Conservation (phyloP, 2,888 invertebrate genomes). For the Oligia fasciuncula region DNA sequence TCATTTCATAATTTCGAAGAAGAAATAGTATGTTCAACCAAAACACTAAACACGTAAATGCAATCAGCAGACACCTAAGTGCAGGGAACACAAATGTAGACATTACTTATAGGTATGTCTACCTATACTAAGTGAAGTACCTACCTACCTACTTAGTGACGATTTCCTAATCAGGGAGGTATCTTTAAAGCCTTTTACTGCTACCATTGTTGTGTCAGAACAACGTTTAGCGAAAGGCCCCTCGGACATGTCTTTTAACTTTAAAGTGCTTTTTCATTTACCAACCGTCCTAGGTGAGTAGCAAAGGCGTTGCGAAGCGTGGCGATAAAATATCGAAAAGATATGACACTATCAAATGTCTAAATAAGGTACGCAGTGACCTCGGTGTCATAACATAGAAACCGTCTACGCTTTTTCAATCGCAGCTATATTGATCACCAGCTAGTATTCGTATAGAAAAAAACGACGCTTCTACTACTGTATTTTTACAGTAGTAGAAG, state of each 20-base stretch:
- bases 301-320: not conserved
- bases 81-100: conserved; percentile 11
- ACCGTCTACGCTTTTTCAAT: not conserved
- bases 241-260: conserved; percentile 50
- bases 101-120: not conserved
- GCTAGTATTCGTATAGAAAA: not conserved
- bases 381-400: not conserved
- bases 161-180: conserved; percentile 48
- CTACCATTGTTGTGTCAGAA: conserved; percentile 58
- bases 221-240: conserved; percentile 31
- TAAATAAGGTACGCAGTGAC: not conserved
- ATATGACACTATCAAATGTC: not conserved
- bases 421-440: too few species aligned
- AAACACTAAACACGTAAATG: conserved; percentile 38
- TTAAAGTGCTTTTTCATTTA: conserved; percentile 59
- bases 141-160: conserved; percentile 17
- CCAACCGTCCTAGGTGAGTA: not conserved
- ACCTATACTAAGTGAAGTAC: conserved; percentile 12
- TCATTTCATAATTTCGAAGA: not conserved
- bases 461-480: not conserved
- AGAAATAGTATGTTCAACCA: not conserved
- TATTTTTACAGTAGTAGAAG: too few species aligned
- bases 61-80: conserved; percentile 35
- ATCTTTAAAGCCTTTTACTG: conserved; percentile 60
- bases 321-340: not conserved